Conservation (phyloP, 2,888 invertebrate species). For the Andrena bicolor region DNA sequence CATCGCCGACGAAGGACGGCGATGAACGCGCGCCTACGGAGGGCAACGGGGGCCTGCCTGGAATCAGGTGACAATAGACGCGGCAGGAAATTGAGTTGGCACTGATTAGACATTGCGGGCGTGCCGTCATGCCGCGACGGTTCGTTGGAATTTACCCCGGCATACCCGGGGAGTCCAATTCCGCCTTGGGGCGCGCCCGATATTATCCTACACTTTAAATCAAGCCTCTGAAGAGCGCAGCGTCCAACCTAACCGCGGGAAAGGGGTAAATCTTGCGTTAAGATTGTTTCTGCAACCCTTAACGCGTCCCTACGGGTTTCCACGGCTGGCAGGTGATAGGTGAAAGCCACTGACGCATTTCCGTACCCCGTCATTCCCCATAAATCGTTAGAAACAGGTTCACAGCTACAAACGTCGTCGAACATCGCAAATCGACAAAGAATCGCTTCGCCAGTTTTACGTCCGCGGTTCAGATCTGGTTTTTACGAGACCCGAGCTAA, state of each 20-base stretch:
- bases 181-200: slow-evolving; percentile 58
- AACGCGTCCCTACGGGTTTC: background rate
- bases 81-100: slow-evolving; percentile 82
- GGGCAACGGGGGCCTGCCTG: slow-evolving; percentile 63
- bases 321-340: background rate
- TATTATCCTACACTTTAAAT: slow-evolving; percentile 71
- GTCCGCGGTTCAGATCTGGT: background rate
- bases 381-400: background rate
- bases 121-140: slow-evolving; percentile 80
- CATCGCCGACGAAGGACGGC: slow-evolving; percentile 34
- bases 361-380: background rate
- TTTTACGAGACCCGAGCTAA: background rate
- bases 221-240: slow-evolving; percentile 33
- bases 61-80: slow-evolving; percentile 78
- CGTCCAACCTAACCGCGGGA: background rate
- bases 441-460: background rate
- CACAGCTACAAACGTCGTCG: background rate
- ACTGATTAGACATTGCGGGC: slow-evolving; percentile 84
- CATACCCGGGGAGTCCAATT: slow-evolving; percentile 74
- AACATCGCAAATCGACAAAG: background rate
- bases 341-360: slow-evolving; percentile 1
- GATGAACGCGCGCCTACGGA: slow-evolving; percentile 39
- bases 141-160: slow-evolving; percentile 80
- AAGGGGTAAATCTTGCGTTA: background rate
- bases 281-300: slow-evolving; percentile 1